Base-by-base conservation (phyloP, 2,797 vertebrate species). In the Typhlichthys subterraneus region DNA sequence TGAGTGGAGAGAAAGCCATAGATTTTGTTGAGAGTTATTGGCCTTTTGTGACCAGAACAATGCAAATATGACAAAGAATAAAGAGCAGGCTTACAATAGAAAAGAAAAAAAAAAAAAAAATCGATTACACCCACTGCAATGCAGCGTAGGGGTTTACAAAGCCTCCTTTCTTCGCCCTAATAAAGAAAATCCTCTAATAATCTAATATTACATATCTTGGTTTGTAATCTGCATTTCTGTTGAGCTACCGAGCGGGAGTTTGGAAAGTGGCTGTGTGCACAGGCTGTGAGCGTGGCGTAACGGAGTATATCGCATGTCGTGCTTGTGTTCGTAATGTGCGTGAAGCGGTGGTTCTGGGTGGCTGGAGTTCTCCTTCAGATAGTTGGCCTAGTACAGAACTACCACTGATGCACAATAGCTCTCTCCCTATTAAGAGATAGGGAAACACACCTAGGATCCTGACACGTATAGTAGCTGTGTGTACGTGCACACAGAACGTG, bases 381-480 rank as follows among this genome's bases (percentile, higher is more conserved):
- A 38, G 33, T 3, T 6, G 6, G 33, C 33, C 8, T 9, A 38
- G 33, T 9, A 9, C 33, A 38, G 33, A 6, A 38, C 33, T 38
- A 38, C 1, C 33, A 38, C 83, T 82, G 83, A 77, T 63, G 67
- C 64, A 60, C 55, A 53, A 50, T 57, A 53, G 62, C 70, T 84
- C 78, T 82, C 68, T 57, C 52, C 77, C 69, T 53, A 81, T 84
- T 85, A 75, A 4, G 23, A 29, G 23, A 29, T 29, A 29, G 23
- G 23, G 4, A 29, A 29, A 4, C 23, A 29, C 23, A 29, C 23
- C 23, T 29, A 29, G 23, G 3, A 29, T 29, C 23, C 23, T 29
- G 23, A 29, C 23, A 29, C 23, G 23, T 29, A 29, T 4, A 4
- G 23, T 4, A 29, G 23, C 23, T 29, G 23, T 29, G 23, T 29